phyloP scores from a whole-genome alignment of 2,797 vertebrate genomes.

The Acestrorhynchus altus region DNA sequence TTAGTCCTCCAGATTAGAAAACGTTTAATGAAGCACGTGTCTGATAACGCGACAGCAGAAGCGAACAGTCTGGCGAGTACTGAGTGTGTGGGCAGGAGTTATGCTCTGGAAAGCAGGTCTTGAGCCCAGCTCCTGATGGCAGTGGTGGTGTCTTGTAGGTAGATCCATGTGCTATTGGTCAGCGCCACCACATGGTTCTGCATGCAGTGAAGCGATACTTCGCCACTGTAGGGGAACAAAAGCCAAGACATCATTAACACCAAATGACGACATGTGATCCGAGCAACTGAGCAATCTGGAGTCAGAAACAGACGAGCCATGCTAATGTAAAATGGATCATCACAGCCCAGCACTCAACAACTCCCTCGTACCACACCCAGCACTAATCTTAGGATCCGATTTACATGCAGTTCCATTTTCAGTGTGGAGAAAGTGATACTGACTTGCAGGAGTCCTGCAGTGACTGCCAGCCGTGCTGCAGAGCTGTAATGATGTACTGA shows the following conservation, averaged over 20 bases:
- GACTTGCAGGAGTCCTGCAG: conserved; percentile 90
- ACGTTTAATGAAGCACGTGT: not conserved
- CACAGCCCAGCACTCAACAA: not conserved
- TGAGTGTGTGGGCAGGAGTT: conserved; percentile 45
- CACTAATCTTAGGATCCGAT: no score
- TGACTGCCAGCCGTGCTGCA: conserved; percentile 80
- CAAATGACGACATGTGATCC: no score
- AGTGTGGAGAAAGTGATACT: conserved; percentile 58
- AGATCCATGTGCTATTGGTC: conserved; percentile 86
- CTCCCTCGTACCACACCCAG: no score
- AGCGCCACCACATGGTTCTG: conserved; percentile 81
- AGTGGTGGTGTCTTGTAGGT: conserved; percentile 83
- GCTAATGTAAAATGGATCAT: no score
- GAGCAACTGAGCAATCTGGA: no score
- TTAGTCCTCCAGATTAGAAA: not conserved
- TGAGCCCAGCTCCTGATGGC: conserved; percentile 88
- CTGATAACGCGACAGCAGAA: not conserved
- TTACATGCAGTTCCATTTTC: no score
- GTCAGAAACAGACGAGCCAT: no score
- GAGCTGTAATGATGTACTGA: conserved; percentile 63
- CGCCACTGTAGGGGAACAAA: conserved; percentile 77
- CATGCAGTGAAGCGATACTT: conserved; percentile 85
- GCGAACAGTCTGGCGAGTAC: conserved; percentile 38
- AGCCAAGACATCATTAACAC: not conserved
- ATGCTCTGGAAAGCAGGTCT: conserved; percentile 80